phyloP scores from a whole-genome alignment of 2,888 invertebrate species.

The Dromius quadrimaculatus region DNA sequence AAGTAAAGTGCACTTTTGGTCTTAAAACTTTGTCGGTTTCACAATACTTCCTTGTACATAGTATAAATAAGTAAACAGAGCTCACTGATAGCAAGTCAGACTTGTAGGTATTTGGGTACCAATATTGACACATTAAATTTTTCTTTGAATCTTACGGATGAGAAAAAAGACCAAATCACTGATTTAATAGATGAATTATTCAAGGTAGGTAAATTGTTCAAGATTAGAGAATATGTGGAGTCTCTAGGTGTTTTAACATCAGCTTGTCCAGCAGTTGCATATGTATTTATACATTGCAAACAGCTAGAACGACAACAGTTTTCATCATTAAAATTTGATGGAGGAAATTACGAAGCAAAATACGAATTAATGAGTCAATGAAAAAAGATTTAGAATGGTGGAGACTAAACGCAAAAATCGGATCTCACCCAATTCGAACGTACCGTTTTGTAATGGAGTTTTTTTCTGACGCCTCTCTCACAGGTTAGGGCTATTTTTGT shows the following conservation, averaged over 20 bases:
- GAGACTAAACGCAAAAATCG: too few species aligned
- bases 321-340: not conserved
- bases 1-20: too few species aligned
- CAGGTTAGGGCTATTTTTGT: conserved; percentile 54
- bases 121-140: not conserved
- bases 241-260: not conserved
- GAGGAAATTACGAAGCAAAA: not conserved
- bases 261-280: not conserved
- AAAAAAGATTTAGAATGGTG: not conserved
- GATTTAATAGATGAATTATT: not conserved
- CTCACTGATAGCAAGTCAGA: too few species aligned
- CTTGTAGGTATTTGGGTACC: not conserved
- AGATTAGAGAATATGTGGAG: not conserved
- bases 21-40: too few species aligned
- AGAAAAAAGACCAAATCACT: not conserved
- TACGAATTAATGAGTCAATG: not conserved
- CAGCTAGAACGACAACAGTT: not conserved
- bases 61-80: too few species aligned
- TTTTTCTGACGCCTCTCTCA: conserved; percentile 54
- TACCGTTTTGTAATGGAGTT: too few species aligned
- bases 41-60: too few species aligned
- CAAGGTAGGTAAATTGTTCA: not conserved
- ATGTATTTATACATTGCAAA: not conserved
- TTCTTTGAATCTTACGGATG: not conserved
- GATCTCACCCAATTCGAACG: not conserved